Evolutionary conservation across 1,140 invertebrate genomes (phyloP).

Genomic region (Drosophila simulans): DNA sequence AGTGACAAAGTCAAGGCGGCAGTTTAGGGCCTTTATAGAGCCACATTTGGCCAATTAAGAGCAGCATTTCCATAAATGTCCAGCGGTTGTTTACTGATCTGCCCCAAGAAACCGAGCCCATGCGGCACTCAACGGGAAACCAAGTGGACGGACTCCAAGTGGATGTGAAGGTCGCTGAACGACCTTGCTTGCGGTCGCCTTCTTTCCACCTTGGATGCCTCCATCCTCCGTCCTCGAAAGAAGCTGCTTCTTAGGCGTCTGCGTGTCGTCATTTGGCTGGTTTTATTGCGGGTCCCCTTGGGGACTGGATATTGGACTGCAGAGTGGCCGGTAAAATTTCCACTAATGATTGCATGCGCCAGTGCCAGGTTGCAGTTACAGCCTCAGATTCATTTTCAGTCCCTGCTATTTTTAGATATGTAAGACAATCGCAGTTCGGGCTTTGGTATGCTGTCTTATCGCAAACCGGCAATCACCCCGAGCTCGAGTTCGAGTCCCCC

Average conservation of each 20-base stretch:
- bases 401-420: conserved; percentile 73
- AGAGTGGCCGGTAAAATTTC: conserved; percentile 55
- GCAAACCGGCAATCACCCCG: conserved; percentile 63
- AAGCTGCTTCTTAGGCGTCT: conserved; percentile 56
- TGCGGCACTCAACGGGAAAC: conserved; percentile 58
- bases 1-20: conserved; percentile 60
- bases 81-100: conserved; percentile 70
- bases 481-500: conserved; percentile 7
- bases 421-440: conserved; percentile 60
- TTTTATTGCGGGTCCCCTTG: conserved; percentile 67
- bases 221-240: conserved; percentile 11
- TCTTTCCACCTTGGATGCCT: conserved; percentile 19
- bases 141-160: conserved; percentile 27
- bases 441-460: conserved; percentile 79
- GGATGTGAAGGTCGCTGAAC: conserved; percentile 69
- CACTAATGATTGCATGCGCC: conserved; percentile 79
- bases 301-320: conserved; percentile 30
- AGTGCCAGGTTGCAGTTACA: conserved; percentile 26
- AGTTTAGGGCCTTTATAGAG: conserved; percentile 54
- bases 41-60: conserved; percentile 78
- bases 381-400: conserved; percentile 7
- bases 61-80: conserved; percentile 38
- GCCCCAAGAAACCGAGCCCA: conserved; percentile 42
- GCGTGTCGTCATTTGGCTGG: conserved; percentile 74
- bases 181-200: conserved; percentile 79